Evolutionary conservation across 2,113 vertebrate species (phyloP).

Genomic region (Trematocara marginatum): DNA sequence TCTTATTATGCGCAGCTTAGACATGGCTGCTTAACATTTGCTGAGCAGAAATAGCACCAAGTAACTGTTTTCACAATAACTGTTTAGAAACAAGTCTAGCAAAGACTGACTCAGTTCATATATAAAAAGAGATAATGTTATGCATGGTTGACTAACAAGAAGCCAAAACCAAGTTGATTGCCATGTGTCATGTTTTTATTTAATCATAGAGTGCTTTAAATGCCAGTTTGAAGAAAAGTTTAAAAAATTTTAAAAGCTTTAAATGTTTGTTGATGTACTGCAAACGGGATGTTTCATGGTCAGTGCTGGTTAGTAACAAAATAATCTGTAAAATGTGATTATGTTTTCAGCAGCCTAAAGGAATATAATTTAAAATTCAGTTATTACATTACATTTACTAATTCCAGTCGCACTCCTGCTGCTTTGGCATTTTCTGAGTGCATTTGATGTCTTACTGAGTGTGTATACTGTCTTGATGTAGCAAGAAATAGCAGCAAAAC

Average conservation of each 20-base stretch:
- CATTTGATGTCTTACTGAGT: not conserved
- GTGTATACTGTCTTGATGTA: fast-evolving
- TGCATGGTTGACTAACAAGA: not conserved
- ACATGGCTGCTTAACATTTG: conserved; percentile 7
- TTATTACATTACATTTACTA: not conserved
- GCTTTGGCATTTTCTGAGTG: not conserved
- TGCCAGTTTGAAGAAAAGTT: not conserved
- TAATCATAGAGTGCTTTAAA: not conserved
- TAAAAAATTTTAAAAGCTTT: not conserved
- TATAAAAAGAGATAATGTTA: not conserved
- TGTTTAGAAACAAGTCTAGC: not conserved
- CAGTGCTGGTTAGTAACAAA: not conserved
- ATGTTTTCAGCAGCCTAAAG: not conserved
- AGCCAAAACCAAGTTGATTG: not conserved
- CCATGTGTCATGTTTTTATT: not conserved
- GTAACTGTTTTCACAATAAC: not conserved
- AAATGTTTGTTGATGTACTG: not conserved
- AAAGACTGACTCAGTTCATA: not conserved
- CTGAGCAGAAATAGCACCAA: not conserved
- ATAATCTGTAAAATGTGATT: not conserved
- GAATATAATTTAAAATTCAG: not conserved
- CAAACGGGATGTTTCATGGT: fast-evolving
- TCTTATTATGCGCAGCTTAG: not conserved
- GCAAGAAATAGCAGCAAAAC: not conserved
- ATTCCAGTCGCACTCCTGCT: not conserved